A percentile compares a stretch with the other conserved stretches of the same genome.
Conservation (phyloP, 2,888 invertebrate species). For the Nomada fucata region DNA sequence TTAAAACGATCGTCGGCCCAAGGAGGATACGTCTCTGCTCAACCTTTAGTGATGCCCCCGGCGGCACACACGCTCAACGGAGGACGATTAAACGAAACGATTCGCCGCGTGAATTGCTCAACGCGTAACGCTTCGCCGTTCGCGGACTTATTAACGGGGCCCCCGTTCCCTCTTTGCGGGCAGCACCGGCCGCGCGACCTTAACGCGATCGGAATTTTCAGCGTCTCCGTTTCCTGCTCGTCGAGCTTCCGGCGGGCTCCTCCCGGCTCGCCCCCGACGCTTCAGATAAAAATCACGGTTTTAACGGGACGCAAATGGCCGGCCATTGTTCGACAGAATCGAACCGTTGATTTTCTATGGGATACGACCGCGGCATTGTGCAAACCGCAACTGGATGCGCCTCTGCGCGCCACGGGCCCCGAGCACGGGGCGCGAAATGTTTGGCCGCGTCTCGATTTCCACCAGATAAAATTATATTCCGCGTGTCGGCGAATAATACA, state of each 20-base stretch:
- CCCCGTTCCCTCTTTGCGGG: conserved; percentile 8
- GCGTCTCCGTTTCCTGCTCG: conserved; percentile 32
- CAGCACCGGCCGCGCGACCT: conserved; percentile 28
- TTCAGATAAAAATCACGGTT: conserved; percentile 69
- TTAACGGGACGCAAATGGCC: conserved; percentile 69
- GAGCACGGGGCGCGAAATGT: conserved; percentile 53
- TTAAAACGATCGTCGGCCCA: conserved; percentile 56
- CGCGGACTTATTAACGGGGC: conserved; percentile 15
- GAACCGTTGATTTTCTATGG: conserved; percentile 75
- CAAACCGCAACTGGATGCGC: conserved; percentile 69
- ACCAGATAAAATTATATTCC: conserved; percentile 61
- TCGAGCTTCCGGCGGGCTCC: conserved; percentile 21
- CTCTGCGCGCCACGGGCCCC: conserved; percentile 48
- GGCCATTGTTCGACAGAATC: conserved; percentile 73
- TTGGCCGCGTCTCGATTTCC: conserved; percentile 66
- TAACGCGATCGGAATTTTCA: conserved; percentile 52
- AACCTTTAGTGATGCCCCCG: conserved; percentile 52
- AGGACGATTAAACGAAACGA: conserved; percentile 49
- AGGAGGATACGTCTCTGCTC: conserved; percentile 47
- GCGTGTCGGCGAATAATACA: conserved; percentile 17
- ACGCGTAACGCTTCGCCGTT: conserved; percentile 26
- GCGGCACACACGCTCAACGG: conserved; percentile 32
- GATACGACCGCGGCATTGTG: conserved; percentile 72
- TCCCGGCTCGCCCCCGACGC: conserved; percentile 19
- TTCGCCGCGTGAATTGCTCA: conserved; percentile 47